Percentiles rank a stretch among this genome's conserved stretches.
phyloP scores from a whole-genome alignment of 2,797 vertebrate genomes.

The Uromys caudimaculatus region DNA sequence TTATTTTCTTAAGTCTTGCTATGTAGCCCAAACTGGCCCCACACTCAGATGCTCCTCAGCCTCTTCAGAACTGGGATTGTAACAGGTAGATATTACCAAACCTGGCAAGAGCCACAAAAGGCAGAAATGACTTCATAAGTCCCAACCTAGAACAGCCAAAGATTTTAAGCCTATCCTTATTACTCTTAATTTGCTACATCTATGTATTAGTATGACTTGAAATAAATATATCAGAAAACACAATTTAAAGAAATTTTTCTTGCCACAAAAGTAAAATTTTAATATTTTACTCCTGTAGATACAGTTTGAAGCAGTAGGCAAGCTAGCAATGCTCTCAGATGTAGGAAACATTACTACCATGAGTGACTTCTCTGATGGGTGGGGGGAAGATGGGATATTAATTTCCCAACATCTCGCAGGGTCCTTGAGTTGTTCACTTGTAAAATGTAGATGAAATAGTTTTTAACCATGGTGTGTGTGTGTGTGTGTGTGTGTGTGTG shows the following conservation, averaged over 20 bases:
- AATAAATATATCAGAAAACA: conserved; percentile 5
- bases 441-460: background rate
- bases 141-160: background rate
- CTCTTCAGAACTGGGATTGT: background rate
- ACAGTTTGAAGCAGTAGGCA: background rate
- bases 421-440: background rate
- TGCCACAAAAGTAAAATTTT: conserved; percentile 9
- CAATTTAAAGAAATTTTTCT: background rate
- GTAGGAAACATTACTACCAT: background rate
- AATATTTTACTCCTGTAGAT: background rate
- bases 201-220: background rate
- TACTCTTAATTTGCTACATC: background rate
- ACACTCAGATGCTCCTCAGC: background rate
- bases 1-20: background rate
- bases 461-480: background rate
- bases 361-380: background rate
- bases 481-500: no score
- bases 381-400: background rate
- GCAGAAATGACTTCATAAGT: conserved; percentile 36
- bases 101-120: background rate
- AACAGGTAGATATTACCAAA: background rate
- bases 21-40: background rate
- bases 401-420: background rate
- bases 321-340: background rate
- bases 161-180: background rate